phyloP scores from a whole-genome alignment of 1,140 invertebrate genomes.

The Ips nitidus region DNA sequence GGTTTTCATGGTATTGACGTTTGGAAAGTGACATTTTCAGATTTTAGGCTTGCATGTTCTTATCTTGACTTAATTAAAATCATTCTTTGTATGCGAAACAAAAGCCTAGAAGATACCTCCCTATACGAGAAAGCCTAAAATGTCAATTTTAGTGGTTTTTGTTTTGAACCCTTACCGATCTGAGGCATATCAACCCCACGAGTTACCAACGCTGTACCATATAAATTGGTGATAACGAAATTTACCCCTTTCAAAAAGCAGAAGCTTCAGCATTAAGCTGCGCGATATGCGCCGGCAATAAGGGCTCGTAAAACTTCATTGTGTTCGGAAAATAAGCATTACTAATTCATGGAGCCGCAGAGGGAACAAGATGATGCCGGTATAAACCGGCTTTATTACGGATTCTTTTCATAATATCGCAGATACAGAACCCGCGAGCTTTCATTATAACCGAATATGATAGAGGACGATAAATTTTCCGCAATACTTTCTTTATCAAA shows the following conservation, averaged over 20 bases:
- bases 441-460: slow-evolving; percentile 29
- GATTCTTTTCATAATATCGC: slow-evolving; percentile 26
- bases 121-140: not conserved
- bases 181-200: not conserved
- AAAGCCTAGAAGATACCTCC: no score
- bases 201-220: not conserved
- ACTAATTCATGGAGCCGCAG: slow-evolving; percentile 29
- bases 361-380: slow-evolving; percentile 24
- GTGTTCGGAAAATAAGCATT: slow-evolving; percentile 31
- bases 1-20: no score
- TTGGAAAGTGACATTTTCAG: no score
- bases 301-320: slow-evolving; percentile 31
- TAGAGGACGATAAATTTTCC: slow-evolving; percentile 23
- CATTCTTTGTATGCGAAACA: no score
- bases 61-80: no score
- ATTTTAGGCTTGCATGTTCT: no score
- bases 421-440: slow-evolving; percentile 27
- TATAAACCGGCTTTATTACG: slow-evolving; percentile 25
- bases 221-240: slow-evolving; percentile 2
- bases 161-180: no score
- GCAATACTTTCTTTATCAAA: not conserved
- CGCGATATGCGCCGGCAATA: slow-evolving; percentile 22
- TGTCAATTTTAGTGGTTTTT: not conserved
- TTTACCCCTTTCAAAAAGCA: slow-evolving; percentile 22
- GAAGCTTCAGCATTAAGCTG: slow-evolving; percentile 16